These are phyloP conservation scores for Heteropelma amictum DNA, from an alignment of 2,888 invertebrate species.

Conservation along the genomic window DNA sequence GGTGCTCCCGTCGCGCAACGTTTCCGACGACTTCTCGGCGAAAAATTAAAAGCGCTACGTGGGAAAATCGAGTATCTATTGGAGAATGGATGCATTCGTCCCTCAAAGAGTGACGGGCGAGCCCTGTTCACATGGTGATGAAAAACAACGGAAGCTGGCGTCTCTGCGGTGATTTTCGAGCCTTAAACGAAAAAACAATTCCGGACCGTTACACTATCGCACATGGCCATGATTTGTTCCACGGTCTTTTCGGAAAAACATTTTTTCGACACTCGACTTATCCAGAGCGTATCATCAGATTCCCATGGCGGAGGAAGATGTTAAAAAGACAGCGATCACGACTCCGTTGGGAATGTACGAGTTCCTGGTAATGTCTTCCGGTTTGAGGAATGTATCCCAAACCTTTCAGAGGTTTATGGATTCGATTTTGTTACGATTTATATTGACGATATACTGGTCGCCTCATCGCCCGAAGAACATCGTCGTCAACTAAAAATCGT, in stretches of 20 bases:
- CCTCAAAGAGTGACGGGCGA: constrained; percentile 74
- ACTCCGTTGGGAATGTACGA: constrained; percentile 54
- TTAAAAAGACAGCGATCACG: constrained; percentile 40
- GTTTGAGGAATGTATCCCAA: constrained; percentile 25
- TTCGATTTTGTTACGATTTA: constrained; percentile 28
- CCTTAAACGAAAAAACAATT: no score
- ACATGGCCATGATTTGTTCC: constrained; percentile 62
- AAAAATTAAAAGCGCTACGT: constrained; percentile 64
- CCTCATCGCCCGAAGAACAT: constrained; percentile 34
- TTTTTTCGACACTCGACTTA: constrained; percentile 49
- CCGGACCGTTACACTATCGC: constrained; percentile 63
- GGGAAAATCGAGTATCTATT: constrained; percentile 67
- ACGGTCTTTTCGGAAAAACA: constrained; percentile 48
- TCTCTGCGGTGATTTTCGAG: constrained; percentile 61
- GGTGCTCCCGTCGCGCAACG: constrained; percentile 68
- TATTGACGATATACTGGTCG: constrained; percentile 43
- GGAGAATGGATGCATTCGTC: constrained; percentile 72
- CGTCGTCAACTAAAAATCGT: constrained; percentile 22
- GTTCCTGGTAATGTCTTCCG: constrained; percentile 39
- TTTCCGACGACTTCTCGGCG: constrained; percentile 68
- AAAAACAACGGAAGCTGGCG: constrained; percentile 55
- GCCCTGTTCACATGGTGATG: constrained; percentile 66
- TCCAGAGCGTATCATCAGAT: constrained; percentile 30
- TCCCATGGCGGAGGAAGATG: constrained; percentile 28
- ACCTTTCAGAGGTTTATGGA: constrained; percentile 31